A percentile compares a stretch with the other conserved stretches of the same genome.
Conservation (phyloP, 2,888 invertebrate species). For the Caenorhabditis sp. region DNA sequence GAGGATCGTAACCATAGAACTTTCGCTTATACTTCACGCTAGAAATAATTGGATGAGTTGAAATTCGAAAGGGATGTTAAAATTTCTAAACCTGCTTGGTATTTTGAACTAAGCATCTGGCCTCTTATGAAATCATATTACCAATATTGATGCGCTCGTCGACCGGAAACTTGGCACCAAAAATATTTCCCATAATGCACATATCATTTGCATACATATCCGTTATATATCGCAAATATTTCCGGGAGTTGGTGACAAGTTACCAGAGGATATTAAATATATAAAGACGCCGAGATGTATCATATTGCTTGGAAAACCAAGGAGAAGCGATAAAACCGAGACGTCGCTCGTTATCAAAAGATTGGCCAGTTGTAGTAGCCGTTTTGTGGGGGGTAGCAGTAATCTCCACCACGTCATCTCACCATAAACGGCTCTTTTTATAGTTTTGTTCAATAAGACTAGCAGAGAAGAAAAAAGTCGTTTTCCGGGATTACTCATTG, state of each 20-base stretch:
- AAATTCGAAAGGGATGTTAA: no score
- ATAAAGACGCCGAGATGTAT: slow-evolving; percentile 7
- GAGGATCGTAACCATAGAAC: slow-evolving; percentile 38
- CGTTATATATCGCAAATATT: slow-evolving; percentile 22
- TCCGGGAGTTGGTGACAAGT: slow-evolving; percentile 12
- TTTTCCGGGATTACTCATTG: background rate
- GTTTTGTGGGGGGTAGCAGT: slow-evolving; percentile 12
- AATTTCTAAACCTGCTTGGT: background rate
- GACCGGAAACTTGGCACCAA: background rate
- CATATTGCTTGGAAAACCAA: slow-evolving; percentile 30
- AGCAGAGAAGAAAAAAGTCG: background rate
- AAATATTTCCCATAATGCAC: background rate
- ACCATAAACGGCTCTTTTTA: slow-evolving; percentile 9
- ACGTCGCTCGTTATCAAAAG: slow-evolving; percentile 19
- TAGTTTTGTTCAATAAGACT: background rate
- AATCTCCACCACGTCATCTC: slow-evolving; percentile 14
- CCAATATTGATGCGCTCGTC: no score
- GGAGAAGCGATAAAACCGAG: slow-evolving; percentile 16
- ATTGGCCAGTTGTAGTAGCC: background rate
- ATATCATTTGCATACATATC: slow-evolving; percentile 43
- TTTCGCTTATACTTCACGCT: slow-evolving; percentile 4
- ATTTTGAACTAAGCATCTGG: no score
- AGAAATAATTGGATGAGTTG: slow-evolving; percentile 5
- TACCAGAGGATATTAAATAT: background rate
- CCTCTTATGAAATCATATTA: no score